Evolutionary conservation across 1,140 invertebrate genomes (phyloP), one percentile per base, ranked within the genome.

Genomic region (Rhopalosiphum maidis): DNA sequence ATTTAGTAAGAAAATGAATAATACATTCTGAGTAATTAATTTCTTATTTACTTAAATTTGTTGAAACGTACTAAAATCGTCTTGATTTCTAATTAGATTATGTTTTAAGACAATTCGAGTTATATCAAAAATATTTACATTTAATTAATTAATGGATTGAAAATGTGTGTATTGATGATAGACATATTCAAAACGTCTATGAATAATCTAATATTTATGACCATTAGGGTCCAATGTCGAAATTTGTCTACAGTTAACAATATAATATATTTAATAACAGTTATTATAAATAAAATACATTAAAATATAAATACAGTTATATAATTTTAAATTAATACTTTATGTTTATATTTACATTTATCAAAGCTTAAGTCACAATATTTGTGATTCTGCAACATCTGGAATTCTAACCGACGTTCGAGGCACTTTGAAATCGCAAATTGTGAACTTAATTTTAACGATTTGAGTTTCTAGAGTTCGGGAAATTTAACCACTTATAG

Each of bases 391-490:
- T 43, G 51, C 37, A 90, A 90, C 89, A 90, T 90, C 89, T 90
- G 55, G 89, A 90, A 90, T 1, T 23, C 22, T 89, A 55, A 89
- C 51, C 55, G 6, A 68, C 25, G 55, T 43, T 22, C 41, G 22
- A 55, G 43, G 46, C 25, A n/a, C 25, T 68, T 90, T 68, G 18
- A 68, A 90, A 90, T 51, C 89, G 0, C 41, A 46, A 15, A 25
- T 46, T n/a, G 23, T 90, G 55, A 90, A 90, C 89, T 90, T 90
- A 43, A 41, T n/a, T 43, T 60, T 46, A 90, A 90, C 55, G 37
- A 46, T 68, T 68, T 0, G 37, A 68, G 89, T 90, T 68, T 90
- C 37, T 30, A 15, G 41, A 90, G 55, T 90, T 68, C 30, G 89
- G 89, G 7, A 60, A 41, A 90, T 90, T 90, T 23, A 89, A 7